A percentile compares a stretch with the other conserved stretches of the same genome.
Conservation (phyloP, 2,797 vertebrate species). For the Gymnoscopelus microlampas region DNA sequence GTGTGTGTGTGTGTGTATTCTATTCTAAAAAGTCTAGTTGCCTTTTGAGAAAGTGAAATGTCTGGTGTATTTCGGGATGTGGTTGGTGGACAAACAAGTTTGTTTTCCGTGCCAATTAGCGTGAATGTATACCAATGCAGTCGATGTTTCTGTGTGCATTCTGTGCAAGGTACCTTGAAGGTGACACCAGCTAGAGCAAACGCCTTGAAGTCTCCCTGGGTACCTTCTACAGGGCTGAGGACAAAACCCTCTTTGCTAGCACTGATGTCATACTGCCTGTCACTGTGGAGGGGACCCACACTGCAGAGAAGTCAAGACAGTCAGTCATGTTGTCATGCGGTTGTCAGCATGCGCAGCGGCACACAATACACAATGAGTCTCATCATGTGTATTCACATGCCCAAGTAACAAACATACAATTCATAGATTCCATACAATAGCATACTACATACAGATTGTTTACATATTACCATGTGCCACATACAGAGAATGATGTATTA, state of each 20-base stretch:
- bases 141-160: neutral
- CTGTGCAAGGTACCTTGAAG: conserved; percentile 86
- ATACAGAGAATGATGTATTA: neutral
- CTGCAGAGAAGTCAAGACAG: conserved; percentile 66
- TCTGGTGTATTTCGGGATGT: too few relatives aligned
- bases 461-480: neutral
- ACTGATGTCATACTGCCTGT: conserved; percentile 89
- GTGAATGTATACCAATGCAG: too few relatives aligned
- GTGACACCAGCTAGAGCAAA: conserved; percentile 96
- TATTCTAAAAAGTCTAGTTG: too few relatives aligned
- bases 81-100: too few relatives aligned
- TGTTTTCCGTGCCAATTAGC: too few relatives aligned
- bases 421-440: too few relatives aligned
- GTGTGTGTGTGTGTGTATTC: too few relatives aligned
- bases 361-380: neutral
- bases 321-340: neutral
- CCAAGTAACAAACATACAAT: too few relatives aligned
- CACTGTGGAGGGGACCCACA: conserved; percentile 95
- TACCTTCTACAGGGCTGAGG: conserved; percentile 90
- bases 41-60: too few relatives aligned
- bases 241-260: conserved; percentile 96
- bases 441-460: too few relatives aligned
- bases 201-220: conserved; percentile 93
- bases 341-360: too few relatives aligned
- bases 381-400: neutral